Evolutionary conservation across 2,888 invertebrate species (phyloP).

Genomic region (Ophion ellenae): DNA sequence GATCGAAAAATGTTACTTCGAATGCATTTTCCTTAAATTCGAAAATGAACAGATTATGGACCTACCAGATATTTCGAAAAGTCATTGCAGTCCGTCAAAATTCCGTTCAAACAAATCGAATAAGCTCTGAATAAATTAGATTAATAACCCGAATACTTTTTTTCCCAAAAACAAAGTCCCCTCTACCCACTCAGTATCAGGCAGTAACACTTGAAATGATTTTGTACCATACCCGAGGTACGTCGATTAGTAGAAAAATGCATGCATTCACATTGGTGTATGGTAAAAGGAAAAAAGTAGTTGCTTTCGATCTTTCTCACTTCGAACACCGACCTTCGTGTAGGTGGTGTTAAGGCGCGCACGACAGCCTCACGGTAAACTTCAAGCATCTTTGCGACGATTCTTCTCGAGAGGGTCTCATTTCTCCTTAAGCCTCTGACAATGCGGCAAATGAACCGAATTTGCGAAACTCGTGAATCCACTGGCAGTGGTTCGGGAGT

Average conservation of each 20-base stretch:
- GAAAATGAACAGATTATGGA: too few relatives aligned
- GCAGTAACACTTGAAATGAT: too few relatives aligned
- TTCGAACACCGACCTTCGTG: constrained; percentile 32
- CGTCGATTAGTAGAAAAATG: not conserved
- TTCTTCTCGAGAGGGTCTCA: constrained; percentile 79
- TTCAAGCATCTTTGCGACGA: constrained; percentile 82
- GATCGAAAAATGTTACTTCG: too few relatives aligned
- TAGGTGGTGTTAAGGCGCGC: constrained; percentile 35
- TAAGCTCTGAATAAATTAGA: too few relatives aligned
- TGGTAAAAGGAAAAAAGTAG: constrained; percentile 25
- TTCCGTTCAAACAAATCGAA: too few relatives aligned
- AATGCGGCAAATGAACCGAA: constrained; percentile 84
- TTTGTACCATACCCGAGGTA: too few relatives aligned
- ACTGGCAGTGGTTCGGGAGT: constrained; percentile 34
- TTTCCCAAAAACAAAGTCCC: too few relatives aligned
- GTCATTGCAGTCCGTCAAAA: too few relatives aligned
- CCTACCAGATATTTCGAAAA: too few relatives aligned
- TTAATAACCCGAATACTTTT: too few relatives aligned
- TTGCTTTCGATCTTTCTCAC: constrained; percentile 21
- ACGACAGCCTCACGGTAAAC: constrained; percentile 77
- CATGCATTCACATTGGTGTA: not conserved
- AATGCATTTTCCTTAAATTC: too few relatives aligned
- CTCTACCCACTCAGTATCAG: too few relatives aligned
- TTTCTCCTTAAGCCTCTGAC: constrained; percentile 81
- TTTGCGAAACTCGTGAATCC: constrained; percentile 80